A percentile compares a stretch with the other conserved stretches of the same genome.
These are phyloP conservation scores for Sebastes minor DNA, from an alignment of 2,797 vertebrate genomes.

Conservation along the genomic window DNA sequence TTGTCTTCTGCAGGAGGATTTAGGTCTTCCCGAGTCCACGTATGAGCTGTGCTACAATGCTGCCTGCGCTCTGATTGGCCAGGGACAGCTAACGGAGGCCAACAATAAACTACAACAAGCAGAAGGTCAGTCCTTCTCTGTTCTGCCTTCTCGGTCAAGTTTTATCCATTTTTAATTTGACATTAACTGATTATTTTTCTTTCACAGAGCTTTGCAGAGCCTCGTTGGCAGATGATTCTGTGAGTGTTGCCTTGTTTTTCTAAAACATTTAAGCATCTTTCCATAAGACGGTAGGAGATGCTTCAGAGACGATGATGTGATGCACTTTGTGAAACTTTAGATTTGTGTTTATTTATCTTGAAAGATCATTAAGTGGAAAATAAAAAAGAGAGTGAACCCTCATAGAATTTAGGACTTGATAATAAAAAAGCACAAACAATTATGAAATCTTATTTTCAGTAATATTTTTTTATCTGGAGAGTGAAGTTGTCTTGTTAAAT, in stretches of 20 bases:
- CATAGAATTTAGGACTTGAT: not conserved
- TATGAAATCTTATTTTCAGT: not conserved
- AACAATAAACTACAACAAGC: constrained; percentile 91
- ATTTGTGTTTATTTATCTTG: not conserved
- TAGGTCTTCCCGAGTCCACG: constrained; percentile 91
- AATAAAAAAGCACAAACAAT: not conserved
- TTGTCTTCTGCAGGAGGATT: constrained; percentile 84
- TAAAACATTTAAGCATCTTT: not conserved
- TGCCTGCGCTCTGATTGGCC: constrained; percentile 92
- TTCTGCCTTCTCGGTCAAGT: fast-evolving
- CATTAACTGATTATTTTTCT: not conserved
- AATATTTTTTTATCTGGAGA: not conserved
- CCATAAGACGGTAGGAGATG: not conserved
- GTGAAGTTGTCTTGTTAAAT: not conserved
- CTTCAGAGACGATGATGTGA: not conserved
- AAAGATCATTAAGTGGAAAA: not conserved
- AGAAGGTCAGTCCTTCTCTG: constrained; percentile 84
- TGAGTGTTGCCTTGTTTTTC: constrained; percentile 77
- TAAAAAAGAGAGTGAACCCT: not conserved
- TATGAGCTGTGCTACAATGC: constrained; percentile 97
- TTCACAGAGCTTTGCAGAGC: constrained; percentile 90
- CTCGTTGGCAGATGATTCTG: constrained; percentile 93
- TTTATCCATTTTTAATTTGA: not conserved
- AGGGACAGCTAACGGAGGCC: constrained; percentile 89
- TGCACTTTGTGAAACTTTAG: too few relatives aligned